A percentile compares a stretch with the other conserved stretches of the same genome.
These are phyloP conservation scores for Drosophila ustulata DNA, from an alignment of 2,888 invertebrate species.

Conservation along the genomic window DNA sequence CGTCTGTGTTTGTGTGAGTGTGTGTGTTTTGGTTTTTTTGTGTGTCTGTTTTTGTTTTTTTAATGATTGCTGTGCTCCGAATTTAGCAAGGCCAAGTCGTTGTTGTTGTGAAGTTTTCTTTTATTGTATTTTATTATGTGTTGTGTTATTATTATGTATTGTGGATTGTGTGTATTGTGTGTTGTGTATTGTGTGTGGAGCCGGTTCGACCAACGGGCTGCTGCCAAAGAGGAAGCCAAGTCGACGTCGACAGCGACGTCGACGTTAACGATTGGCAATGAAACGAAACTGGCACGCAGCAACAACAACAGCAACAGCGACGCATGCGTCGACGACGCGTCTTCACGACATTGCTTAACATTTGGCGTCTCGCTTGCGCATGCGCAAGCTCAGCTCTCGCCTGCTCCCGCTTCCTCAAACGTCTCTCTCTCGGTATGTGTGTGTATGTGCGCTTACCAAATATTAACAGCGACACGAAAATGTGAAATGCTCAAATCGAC, in stretches of 20 bases:
- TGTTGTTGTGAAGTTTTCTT: conserved; percentile 75
- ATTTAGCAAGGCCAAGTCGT: conserved; percentile 78
- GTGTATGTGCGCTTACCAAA: conserved; percentile 60
- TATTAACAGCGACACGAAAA: conserved; percentile 73
- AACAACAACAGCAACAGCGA: conserved; percentile 28
- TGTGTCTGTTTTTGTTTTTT: conserved; percentile 40
- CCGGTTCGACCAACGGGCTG: conserved; percentile 57
- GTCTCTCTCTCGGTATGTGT: background rate
- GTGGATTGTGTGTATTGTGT: conserved; percentile 44
- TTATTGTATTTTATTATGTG: conserved; percentile 79
- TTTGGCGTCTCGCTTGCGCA: conserved; percentile 56
- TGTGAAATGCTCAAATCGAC: conserved; percentile 81
- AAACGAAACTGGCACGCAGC: conserved; percentile 77
- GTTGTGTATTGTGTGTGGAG: conserved; percentile 36
- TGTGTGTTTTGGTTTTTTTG: conserved; percentile 35
- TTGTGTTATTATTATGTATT: conserved; percentile 68
- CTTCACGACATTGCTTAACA: conserved; percentile 52
- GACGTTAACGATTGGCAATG: conserved; percentile 71
- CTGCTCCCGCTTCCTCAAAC: background rate
- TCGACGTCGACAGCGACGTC: conserved; percentile 27
- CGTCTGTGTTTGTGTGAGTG: conserved; percentile 28
- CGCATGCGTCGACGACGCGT: conserved; percentile 68
- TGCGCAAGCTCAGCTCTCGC: conserved; percentile 28
- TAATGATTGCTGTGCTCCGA: conserved; percentile 76
- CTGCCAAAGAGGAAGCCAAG: conserved; percentile 67